Evolutionary conservation across 2,888 invertebrate genomes (phyloP), one percentile per base, ranked within the genome.

Genomic region (Calameuta idolon): DNA sequence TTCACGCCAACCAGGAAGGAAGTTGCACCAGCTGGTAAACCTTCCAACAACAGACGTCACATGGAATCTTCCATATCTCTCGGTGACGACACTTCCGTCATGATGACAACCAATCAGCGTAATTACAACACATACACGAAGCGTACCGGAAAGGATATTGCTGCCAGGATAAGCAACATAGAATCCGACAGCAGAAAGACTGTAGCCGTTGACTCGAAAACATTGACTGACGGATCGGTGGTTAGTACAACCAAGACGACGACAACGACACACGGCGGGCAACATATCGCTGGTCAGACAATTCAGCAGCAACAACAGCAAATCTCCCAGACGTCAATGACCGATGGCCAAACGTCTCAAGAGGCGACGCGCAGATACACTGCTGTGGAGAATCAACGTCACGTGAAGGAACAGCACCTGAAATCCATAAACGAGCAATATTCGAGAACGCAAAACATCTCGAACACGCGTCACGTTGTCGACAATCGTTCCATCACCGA

Each of bases 21-120:
- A 30, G 87, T 84, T 75, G 85, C 86, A 35, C 90, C 93, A 55
- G 92, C 92, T 73, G 93, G 93, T 81, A 93, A 92, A 89, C 92
- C 93, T 11, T 92, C 93, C 31, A 94, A 94, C 79, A 94, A 93
- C 77, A 92, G 94, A 83, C 93, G 93, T 30, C 94, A 95, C 85
- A 94, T 94, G 90, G 95, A 95, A 90, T 95, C 96, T 0, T 94
- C 94, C 79, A 94, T 95, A 77, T 92, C 92, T 12, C 88, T 95
- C 33, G 95, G 95, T 1, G 93, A 92, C 84, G 94, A 95, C 81
- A 92, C 88, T 1, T 87, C 92, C 1, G 89, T 91, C 15, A 92
- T 93, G 90, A 93, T 92, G 84, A 94, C 94, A 9, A 94, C 94
- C 1, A 94, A 94, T 88, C 94, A 94, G 88, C 92, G 93, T 79